phyloP scores from a whole-genome alignment of 2,888 invertebrate species.

The Nomada ferruginata region DNA sequence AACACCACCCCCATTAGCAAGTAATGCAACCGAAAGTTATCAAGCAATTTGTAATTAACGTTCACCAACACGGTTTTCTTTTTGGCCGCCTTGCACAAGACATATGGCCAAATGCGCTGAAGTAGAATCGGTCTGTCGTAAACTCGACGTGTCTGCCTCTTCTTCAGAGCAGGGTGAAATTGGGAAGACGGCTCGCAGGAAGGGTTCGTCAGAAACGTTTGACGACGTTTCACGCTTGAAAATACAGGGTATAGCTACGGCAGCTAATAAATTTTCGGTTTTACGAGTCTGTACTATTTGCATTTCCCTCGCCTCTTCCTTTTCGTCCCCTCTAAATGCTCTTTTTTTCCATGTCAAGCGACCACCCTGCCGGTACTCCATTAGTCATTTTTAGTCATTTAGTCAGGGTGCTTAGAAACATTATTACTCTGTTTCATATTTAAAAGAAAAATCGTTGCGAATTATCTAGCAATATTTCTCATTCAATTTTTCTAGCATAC shows the following conservation, averaged over 20 bases:
- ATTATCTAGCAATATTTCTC: too few species aligned
- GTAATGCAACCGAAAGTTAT: too few species aligned
- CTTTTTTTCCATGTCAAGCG: neutral
- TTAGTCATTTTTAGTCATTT: neutral
- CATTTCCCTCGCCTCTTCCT: slow-evolving; percentile 15
- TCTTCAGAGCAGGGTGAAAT: slow-evolving; percentile 22
- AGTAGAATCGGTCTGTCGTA: slow-evolving; percentile 49
- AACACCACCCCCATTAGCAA: too few species aligned
- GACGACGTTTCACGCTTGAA: slow-evolving; percentile 53
- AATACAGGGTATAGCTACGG: slow-evolving; percentile 45
- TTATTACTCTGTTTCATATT: too few species aligned
- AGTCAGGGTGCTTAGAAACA: too few species aligned
- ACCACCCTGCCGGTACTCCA: slow-evolving; percentile 9
- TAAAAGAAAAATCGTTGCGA: too few species aligned
- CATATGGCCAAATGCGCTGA: neutral
- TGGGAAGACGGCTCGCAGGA: slow-evolving; percentile 17
- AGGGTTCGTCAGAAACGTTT: slow-evolving; percentile 41
- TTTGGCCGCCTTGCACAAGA: too few species aligned
- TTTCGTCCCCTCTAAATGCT: neutral
- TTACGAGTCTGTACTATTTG: slow-evolving; percentile 54
- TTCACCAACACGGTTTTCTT: neutral
- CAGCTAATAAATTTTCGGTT: slow-evolving; percentile 50
- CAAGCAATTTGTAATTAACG: neutral
- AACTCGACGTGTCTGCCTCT: slow-evolving; percentile 31
- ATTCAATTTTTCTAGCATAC: too few species aligned